These are phyloP conservation scores for Onychostruthus taczanowskii DNA, from an alignment of 2,113 vertebrate species.

Conservation along the genomic window DNA sequence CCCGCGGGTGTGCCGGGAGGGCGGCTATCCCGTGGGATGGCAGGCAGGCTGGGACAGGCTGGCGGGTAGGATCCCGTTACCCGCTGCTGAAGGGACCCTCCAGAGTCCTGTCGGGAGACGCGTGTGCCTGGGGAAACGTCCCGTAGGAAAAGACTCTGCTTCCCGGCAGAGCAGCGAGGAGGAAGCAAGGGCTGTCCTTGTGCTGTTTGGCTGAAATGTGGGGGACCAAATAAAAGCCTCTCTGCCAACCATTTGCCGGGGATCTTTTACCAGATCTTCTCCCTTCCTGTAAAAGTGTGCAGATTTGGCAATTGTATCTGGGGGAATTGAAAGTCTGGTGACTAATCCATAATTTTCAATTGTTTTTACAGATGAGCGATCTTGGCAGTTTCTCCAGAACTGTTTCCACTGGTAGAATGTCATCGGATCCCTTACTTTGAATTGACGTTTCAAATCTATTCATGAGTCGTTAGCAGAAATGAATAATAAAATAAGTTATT, in stretches of 20 bases:
- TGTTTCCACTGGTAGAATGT: background rate
- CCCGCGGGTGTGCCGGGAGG: background rate
- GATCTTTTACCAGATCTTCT: background rate
- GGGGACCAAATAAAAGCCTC: background rate
- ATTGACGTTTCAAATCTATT: background rate
- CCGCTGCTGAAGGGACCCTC: background rate
- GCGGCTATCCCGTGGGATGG: background rate
- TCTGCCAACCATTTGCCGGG: background rate
- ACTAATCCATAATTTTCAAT: background rate
- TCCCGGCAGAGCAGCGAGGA: background rate
- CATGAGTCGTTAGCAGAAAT: conserved; percentile 38
- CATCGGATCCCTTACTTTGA: background rate
- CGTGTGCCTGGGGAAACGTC: no score
- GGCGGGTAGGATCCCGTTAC: background rate
- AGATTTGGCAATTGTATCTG: background rate
- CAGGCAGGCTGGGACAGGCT: background rate
- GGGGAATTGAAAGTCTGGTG: background rate
- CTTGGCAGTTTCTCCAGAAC: background rate
- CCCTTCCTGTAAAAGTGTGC: background rate
- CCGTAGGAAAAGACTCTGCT: background rate
- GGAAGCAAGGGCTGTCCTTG: background rate
- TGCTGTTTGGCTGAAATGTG: background rate
- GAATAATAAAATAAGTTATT: conserved; percentile 60
- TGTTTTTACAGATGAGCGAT: conserved; percentile 3
- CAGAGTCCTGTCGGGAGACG: background rate